phyloP scores from a whole-genome alignment of 2,888 invertebrate species.

The Microdon myrmicae region DNA sequence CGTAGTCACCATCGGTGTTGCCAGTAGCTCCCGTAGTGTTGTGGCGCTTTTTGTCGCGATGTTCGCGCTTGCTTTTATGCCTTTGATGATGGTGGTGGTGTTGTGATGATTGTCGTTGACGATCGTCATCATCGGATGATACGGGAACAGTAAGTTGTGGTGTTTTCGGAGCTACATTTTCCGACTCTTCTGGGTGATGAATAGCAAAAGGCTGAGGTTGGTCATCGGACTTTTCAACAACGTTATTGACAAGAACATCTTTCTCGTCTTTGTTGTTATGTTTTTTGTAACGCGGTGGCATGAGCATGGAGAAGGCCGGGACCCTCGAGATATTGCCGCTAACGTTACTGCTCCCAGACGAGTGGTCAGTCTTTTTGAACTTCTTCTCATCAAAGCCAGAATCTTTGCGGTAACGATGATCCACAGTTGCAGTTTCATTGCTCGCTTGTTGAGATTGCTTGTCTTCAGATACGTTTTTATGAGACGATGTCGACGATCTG shows the following conservation, averaged over 20 bases:
- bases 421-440: conserved; percentile 47
- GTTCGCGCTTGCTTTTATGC: conserved; percentile 62
- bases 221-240: conserved; percentile 27
- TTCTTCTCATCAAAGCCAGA: conserved; percentile 57
- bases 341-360: conserved; percentile 46
- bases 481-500: conserved; percentile 28
- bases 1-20: conserved; percentile 18
- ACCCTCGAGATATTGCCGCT: conserved; percentile 25
- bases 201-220: conserved; percentile 6
- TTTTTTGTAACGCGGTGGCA: conserved; percentile 51
- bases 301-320: conserved; percentile 45
- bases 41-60: conserved; percentile 65
- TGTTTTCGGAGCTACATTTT: conserved; percentile 32
- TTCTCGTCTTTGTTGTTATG: conserved; percentile 54
- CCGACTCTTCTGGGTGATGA: conserved; percentile 25
- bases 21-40: conserved; percentile 52
- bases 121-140: conserved; percentile 53
- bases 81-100: conserved; percentile 58
- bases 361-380: conserved; percentile 59
- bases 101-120: conserved; percentile 23
- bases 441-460: conserved; percentile 46
- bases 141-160: conserved; percentile 31
- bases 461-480: conserved; percentile 39
- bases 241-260: conserved; percentile 27
- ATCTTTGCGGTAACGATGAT: conserved; percentile 60